A percentile compares a stretch with the other conserved stretches of the same genome.
phyloP scores from a whole-genome alignment of 1,140 invertebrate genomes.

The Euura saliciscinereae region DNA sequence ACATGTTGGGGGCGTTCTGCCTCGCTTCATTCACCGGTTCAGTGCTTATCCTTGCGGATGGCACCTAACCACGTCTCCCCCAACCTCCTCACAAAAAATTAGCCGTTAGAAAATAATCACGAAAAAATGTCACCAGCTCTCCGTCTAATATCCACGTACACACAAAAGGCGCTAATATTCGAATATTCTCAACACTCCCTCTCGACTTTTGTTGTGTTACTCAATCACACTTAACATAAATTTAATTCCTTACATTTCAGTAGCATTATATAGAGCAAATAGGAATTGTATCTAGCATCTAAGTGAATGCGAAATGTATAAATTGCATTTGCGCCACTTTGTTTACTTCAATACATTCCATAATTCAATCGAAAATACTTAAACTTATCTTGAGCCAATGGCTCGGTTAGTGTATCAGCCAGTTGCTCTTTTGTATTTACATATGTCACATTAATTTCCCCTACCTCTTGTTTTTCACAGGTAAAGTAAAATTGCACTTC shows the following conservation, averaged over 20 bases:
- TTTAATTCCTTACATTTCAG: neutral
- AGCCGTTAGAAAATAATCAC: too few species aligned
- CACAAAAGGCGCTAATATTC: neutral
- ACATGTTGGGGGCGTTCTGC: too few species aligned
- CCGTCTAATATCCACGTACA: too few species aligned
- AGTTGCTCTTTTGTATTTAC: conserved; percentile 32
- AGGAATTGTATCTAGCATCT: too few species aligned
- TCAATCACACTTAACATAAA: neutral
- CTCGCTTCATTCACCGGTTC: too few species aligned
- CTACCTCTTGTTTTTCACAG: conserved; percentile 27
- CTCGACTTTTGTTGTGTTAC: neutral
- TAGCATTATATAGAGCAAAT: neutral
- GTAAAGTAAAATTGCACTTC: conserved; percentile 35
- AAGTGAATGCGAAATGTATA: too few species aligned
- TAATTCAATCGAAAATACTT: neutral
- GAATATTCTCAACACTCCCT: neutral
- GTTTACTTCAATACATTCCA: neutral
- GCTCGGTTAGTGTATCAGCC: conserved; percentile 30
- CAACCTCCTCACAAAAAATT: too few species aligned
- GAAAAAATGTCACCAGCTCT: too few species aligned
- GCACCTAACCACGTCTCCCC: too few species aligned
- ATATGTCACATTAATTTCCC: conserved; percentile 30
- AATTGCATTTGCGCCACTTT: neutral
- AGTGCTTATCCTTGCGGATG: too few species aligned
- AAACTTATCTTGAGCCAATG: conserved; percentile 19